Base-by-base conservation (phyloP, 2,888 invertebrate genomes). In the Aelia acuminata region DNA sequence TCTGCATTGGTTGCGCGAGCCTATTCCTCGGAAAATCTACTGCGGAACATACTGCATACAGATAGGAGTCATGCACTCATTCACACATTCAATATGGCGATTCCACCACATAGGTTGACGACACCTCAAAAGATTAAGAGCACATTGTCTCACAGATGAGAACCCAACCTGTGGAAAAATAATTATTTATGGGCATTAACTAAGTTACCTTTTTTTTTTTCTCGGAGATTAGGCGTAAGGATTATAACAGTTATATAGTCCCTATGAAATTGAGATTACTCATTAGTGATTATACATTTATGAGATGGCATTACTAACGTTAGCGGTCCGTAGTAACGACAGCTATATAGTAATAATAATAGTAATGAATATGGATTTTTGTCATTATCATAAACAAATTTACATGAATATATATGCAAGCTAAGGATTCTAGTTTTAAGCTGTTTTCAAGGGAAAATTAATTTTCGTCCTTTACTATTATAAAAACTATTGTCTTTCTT, bases 191-290 rank as follows among this genome's bases (percentile, higher is more conserved):
- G 63, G 63, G 31, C 31, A 63, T 63, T 63, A 31, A 31, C 31
- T 31, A 31, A 63, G 63, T 63, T n/a, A n/a, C n/a, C n/a, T n/a
- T n/a, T n/a, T n/a, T n/a, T 43, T 43, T 63, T 63, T 63, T 63
- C 63, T 35, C 63, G 63, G 63, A 15, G 57, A 63, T 63, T 63
- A 63, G 57, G 26, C 31, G 31, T n/a, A 63, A 31, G 63, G 63
- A 31, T 63, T 63, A 63, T 63, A 63, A 63, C 63, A 35, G 63
- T 35, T 1, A 63, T 22, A 7, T 31, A 63, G 22, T 10, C 15
- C 63, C 31, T 31, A 63, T 5, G 63, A 63, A 63, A 63, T 35
- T 31, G 35, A 31, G 31, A 63, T 63, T 63, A 63, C 63, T 63
- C 15, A 31, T n/a, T n/a, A 18, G 31, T 63, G 18, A 63, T 63